Evolutionary conservation across 2,113 vertebrate species (phyloP).

Genomic region (Marcusenius ussheri): DNA sequence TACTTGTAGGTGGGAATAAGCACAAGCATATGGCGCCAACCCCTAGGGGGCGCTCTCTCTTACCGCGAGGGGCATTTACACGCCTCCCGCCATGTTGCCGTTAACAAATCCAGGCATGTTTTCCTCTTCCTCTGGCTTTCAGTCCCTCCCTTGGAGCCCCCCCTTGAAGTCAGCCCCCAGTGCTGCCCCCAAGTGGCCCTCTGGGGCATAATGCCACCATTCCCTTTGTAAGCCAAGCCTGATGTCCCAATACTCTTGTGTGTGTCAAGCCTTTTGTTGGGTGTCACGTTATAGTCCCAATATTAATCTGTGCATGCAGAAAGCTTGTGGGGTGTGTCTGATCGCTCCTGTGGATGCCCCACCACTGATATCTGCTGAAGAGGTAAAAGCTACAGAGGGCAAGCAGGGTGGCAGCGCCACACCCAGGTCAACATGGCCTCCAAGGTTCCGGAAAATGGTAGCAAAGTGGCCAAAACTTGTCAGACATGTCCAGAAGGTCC

Average conservation of each 20-base stretch:
- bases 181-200: neutral
- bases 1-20: neutral
- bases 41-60: neutral
- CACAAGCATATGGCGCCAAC: neutral
- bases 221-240: neutral
- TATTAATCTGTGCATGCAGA: neutral
- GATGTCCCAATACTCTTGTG: neutral
- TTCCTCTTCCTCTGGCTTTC: neutral
- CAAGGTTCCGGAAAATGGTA: neutral
- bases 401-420: neutral
- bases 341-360: neutral
- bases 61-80: neutral
- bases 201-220: neutral
- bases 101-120: neutral
- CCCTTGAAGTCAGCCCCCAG: neutral
- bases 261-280: neutral
- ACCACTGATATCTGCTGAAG: neutral
- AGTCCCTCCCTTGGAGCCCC: neutral
- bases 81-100: neutral
- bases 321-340: neutral
- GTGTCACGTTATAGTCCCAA: neutral
- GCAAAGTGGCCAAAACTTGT: neutral
- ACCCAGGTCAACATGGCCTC: neutral
- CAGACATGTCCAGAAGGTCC: neutral
- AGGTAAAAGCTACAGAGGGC: neutral